A percentile compares a stretch with the other conserved stretches of the same genome.
These are phyloP conservation scores for Tetrax tetrax DNA, from an alignment of 2,113 vertebrate species.

Conservation along the genomic window DNA sequence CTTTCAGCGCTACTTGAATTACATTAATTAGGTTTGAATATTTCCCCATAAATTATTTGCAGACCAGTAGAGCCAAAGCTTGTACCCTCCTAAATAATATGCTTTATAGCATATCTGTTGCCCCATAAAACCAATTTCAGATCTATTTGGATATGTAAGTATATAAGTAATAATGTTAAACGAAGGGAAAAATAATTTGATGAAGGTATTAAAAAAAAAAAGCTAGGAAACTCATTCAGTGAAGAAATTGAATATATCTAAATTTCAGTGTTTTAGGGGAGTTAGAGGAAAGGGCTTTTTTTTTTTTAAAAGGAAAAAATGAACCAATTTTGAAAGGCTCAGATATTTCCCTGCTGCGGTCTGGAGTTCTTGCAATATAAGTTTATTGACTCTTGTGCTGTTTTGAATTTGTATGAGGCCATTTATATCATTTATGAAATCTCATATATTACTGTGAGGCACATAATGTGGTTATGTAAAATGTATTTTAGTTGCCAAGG, in stretches of 20 bases:
- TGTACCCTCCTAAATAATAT: background rate
- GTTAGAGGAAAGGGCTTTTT: background rate
- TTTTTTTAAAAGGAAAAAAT: background rate
- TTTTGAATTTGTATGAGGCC: conserved; percentile 68
- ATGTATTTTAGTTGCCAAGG: conserved; percentile 25
- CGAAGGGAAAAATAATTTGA: background rate
- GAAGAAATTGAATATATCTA: background rate
- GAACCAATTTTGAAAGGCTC: background rate
- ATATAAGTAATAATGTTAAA: background rate
- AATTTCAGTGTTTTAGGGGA: background rate
- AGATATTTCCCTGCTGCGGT: conserved; percentile 34
- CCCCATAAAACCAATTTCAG: conserved; percentile 10
- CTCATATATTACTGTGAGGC: conserved; percentile 58
- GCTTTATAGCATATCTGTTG: background rate
- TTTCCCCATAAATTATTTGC: background rate
- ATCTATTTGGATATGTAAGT: background rate
- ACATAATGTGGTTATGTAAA: conserved; percentile 62
- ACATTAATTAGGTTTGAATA: background rate
- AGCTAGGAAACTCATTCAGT: background rate
- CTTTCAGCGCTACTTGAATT: background rate
- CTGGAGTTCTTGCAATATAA: conserved; percentile 29
- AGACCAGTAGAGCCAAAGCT: background rate
- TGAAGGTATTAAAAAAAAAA: background rate
- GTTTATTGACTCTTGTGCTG: conserved; percentile 59
- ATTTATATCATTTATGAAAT: conserved; percentile 67